phyloP scores from a whole-genome alignment of 2,888 invertebrate species.

The Hedychridium roseum region DNA sequence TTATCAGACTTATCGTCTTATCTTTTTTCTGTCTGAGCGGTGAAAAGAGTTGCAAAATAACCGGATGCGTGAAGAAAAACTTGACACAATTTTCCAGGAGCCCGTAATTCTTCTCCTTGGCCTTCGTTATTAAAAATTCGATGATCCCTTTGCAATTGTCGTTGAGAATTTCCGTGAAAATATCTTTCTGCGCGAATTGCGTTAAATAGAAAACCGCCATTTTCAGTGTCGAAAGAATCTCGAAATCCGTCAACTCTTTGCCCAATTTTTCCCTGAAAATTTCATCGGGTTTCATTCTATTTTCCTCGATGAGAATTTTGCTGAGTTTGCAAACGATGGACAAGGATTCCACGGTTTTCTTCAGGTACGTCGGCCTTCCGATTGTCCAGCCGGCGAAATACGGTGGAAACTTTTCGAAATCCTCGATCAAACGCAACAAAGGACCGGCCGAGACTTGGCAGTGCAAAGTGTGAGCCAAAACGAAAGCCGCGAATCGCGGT shows the following conservation, averaged over 20 bases:
- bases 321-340: slow-evolving; percentile 62
- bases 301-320: slow-evolving; percentile 61
- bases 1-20: slow-evolving; percentile 45
- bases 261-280: too few species aligned
- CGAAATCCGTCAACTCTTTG: slow-evolving; percentile 31
- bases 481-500: slow-evolving; percentile 49
- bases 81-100: slow-evolving; percentile 45
- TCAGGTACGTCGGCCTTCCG: slow-evolving; percentile 56
- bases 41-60: slow-evolving; percentile 60
- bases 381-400: slow-evolving; percentile 65
- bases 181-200: slow-evolving; percentile 40
- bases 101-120: not conserved
- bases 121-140: slow-evolving; percentile 40
- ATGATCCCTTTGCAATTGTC: slow-evolving; percentile 42
- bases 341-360: slow-evolving; percentile 57
- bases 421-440: slow-evolving; percentile 66
- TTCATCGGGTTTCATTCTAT: slow-evolving; percentile 54
- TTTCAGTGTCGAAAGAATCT: slow-evolving; percentile 19
- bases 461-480: slow-evolving; percentile 69
- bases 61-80: slow-evolving; percentile 61
- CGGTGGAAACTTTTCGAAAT: too few species aligned
- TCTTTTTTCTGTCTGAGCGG: slow-evolving; percentile 49
- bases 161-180: slow-evolving; percentile 34
- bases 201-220: slow-evolving; percentile 54
- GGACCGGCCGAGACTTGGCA: slow-evolving; percentile 67